Percentiles rank a stretch among this genome's conserved stretches.
phyloP scores from a whole-genome alignment of 2,888 invertebrate genomes.

The Amphiduros pacificus region DNA sequence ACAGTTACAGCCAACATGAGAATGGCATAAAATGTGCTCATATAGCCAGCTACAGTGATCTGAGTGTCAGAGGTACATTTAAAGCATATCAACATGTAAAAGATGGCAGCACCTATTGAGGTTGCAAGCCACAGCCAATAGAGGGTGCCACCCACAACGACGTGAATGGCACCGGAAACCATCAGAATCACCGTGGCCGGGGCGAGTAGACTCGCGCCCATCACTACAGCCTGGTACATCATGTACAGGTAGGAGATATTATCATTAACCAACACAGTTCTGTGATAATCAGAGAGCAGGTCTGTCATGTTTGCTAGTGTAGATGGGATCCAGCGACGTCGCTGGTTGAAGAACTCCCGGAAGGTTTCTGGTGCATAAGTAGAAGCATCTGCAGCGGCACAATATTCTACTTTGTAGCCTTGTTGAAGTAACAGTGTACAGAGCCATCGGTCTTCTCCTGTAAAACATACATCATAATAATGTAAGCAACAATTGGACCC shows the following conservation, averaged over 20 bases:
- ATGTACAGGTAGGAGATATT: conserved; percentile 47
- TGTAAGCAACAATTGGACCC: no score
- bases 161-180: conserved; percentile 50
- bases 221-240: conserved; percentile 42
- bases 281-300: conserved; percentile 61
- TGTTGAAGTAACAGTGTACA: conserved; percentile 34
- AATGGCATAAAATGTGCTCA: conserved; percentile 72
- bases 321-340: conserved; percentile 97
- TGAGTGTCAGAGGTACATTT: conserved; percentile 39
- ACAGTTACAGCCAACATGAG: conserved; percentile 54
- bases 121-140: conserved; percentile 40
- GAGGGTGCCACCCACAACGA: conserved; percentile 41
- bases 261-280: conserved; percentile 41
- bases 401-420: conserved; percentile 75
- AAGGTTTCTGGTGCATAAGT: conserved; percentile 88
- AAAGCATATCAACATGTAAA: conserved; percentile 46
- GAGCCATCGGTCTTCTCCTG: conserved; percentile 40
- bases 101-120: conserved; percentile 39
- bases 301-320: conserved; percentile 99
- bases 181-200: conserved; percentile 55
- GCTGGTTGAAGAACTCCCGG: conserved; percentile 84
- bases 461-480: no score
- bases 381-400: conserved; percentile 97
- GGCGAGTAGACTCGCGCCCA: conserved; percentile 41
- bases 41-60: conserved; percentile 44